Evolutionary conservation across 2,797 vertebrate species (phyloP).

Genomic region (Apodemus agrarius): DNA sequence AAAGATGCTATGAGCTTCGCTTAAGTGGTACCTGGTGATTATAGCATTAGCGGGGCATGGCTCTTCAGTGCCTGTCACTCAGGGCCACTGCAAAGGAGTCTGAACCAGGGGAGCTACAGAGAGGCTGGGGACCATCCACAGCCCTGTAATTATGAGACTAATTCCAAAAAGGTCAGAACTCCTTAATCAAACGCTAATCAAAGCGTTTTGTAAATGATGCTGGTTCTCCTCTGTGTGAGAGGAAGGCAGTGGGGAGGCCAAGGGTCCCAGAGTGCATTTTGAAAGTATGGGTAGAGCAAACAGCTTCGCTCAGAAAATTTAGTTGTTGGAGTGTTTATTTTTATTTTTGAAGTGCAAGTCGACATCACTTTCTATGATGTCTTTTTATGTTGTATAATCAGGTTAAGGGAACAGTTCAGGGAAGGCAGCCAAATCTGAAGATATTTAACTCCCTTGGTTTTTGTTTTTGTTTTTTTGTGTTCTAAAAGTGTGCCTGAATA

Average conservation of each 20-base stretch:
- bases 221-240: conserved; percentile 56
- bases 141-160: conserved; percentile 79
- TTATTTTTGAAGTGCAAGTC: neutral
- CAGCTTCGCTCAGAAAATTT: conserved; percentile 51
- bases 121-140: conserved; percentile 68
- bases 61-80: conserved; percentile 66
- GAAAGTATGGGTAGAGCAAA: conserved; percentile 48
- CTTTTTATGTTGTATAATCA: neutral
- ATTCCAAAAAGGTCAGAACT: conserved; percentile 82
- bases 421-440: neutral
- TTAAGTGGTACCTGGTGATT: conserved; percentile 73
- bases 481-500: neutral
- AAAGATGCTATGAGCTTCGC: neutral
- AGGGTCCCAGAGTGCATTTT: conserved; percentile 26
- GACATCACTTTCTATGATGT: conserved; percentile 2
- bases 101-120: conserved; percentile 69
- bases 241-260: conserved; percentile 38
- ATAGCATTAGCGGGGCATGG: neutral
- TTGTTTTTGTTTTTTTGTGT: neutral
- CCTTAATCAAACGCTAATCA: conserved; percentile 84
- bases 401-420: neutral
- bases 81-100: conserved; percentile 51
- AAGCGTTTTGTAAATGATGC: conserved; percentile 75
- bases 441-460: neutral
- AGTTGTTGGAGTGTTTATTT: neutral